Conservation (phyloP, 1,140 invertebrate genomes). For the Brachystomella parvula region DNA sequence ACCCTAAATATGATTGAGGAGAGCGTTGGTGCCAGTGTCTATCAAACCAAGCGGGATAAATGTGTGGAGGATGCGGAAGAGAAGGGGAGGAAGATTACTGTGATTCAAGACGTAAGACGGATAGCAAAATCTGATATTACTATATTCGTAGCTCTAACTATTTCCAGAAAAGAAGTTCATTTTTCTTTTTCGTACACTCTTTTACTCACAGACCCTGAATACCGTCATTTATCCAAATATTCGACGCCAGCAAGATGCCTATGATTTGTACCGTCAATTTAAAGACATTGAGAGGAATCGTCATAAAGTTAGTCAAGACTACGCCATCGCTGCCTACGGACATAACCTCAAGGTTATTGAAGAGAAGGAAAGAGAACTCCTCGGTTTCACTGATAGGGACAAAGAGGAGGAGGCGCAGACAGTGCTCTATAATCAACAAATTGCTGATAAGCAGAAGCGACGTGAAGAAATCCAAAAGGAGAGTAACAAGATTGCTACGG, state of each 20-base stretch:
- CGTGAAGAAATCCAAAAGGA: constrained; percentile 39
- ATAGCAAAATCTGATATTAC: not conserved
- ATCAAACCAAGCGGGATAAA: constrained; percentile 85
- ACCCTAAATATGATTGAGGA: constrained; percentile 98
- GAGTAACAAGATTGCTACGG: constrained; percentile 6
- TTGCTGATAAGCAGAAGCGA: constrained; percentile 25
- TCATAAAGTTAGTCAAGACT: constrained; percentile 39
- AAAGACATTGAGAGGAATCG: constrained; percentile 44
- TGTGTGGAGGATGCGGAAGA: constrained; percentile 84
- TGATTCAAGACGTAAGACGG: constrained; percentile 68
- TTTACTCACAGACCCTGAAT: constrained; percentile 9
- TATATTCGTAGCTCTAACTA: not conserved
- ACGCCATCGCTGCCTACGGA: constrained; percentile 39
- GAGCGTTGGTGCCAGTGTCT: constrained; percentile 95
- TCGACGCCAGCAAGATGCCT: constrained; percentile 23
- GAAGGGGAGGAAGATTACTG: constrained; percentile 82
- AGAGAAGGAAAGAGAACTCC: not conserved
- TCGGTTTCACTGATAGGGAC: not conserved
- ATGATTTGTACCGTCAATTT: constrained; percentile 36
- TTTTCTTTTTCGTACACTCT: too few relatives aligned
- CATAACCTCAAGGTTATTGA: constrained; percentile 45
- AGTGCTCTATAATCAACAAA: constrained; percentile 15
- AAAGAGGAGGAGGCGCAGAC: constrained; percentile 7
- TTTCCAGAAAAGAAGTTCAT: too few relatives aligned
- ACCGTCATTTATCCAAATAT: constrained; percentile 13